Percentiles rank a stretch among this genome's conserved stretches.
phyloP scores from a whole-genome alignment of 2,113 vertebrate genomes.

The Passer montanus region DNA sequence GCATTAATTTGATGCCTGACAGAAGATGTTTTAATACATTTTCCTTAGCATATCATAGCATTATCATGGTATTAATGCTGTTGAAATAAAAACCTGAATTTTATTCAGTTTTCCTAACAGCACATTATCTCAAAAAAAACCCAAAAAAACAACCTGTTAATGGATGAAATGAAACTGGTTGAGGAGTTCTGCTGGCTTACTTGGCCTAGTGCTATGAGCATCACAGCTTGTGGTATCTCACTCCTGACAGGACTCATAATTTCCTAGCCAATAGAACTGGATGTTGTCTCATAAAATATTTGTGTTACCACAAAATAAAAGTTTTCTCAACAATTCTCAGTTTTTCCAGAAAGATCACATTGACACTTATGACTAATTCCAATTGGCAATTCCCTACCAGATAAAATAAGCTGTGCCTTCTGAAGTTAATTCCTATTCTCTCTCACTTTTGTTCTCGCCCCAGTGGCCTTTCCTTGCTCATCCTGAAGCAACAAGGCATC shows the following conservation, averaged over 20 bases:
- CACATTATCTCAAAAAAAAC: not conserved
- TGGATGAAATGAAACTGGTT: not conserved
- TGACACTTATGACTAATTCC: not conserved
- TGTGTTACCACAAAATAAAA: not conserved
- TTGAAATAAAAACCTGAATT: not conserved
- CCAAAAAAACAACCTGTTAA: not conserved
- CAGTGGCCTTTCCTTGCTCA: constrained; percentile 95
- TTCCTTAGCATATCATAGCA: not conserved
- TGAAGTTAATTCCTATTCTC: not conserved
- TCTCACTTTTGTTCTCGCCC: not conserved
- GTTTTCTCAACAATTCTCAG: not conserved
- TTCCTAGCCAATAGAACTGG: not conserved
- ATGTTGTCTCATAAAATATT: not conserved
- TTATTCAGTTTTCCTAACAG: not conserved
- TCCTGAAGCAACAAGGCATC: constrained; percentile 94
- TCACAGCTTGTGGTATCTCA: not conserved
- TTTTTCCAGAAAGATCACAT: not conserved
- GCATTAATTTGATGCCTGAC: not conserved
- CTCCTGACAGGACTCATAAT: not conserved
- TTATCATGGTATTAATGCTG: not conserved
- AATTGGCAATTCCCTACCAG: not conserved
- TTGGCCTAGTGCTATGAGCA: not conserved
- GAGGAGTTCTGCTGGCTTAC: not conserved
- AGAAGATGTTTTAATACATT: not conserved
- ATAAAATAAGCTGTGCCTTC: not conserved